Conservation (phyloP, 1,140 invertebrate species). For the Drosophila carrolli region DNA sequence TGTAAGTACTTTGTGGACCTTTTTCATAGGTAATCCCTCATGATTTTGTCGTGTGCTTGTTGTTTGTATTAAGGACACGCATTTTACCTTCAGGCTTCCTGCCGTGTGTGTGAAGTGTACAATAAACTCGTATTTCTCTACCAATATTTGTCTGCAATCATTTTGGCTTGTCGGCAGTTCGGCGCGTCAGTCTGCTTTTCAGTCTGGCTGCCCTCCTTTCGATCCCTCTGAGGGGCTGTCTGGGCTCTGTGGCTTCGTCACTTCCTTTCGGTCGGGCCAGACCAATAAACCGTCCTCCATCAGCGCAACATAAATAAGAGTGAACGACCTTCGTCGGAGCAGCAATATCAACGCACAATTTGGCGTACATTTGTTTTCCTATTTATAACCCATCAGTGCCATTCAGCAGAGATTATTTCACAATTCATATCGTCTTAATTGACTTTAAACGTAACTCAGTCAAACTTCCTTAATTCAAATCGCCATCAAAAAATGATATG, state of each 20-base stretch:
- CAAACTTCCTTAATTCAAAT: too few species aligned
- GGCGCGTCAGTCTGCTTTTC: constrained; percentile 6
- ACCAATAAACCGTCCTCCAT: constrained; percentile 60
- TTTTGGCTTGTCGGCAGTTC: constrained; percentile 70
- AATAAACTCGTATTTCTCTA: constrained; percentile 78
- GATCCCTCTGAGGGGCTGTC: constrained; percentile 5
- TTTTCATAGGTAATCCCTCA: not conserved
- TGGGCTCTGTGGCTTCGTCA: constrained; percentile 23
- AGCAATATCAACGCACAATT: constrained; percentile 57
- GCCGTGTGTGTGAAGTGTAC: constrained; percentile 64
- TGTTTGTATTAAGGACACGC: constrained; percentile 72
- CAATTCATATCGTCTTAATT: too few species aligned
- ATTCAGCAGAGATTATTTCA: too few species aligned
- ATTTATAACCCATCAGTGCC: not conserved
- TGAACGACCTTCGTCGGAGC: constrained; percentile 43
- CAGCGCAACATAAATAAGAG: constrained; percentile 21
- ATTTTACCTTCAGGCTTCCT: constrained; percentile 20
- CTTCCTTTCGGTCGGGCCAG: constrained; percentile 38
- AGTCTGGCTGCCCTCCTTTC: constrained; percentile 7
- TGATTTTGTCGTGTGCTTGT: constrained; percentile 31
- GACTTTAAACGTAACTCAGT: too few species aligned
- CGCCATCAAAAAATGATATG: too few species aligned
- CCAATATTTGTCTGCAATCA: constrained; percentile 80
- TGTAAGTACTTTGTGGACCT: not conserved
- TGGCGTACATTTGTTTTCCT: constrained; percentile 8